A percentile compares a stretch with the other conserved stretches of the same genome.
Evolutionary conservation across 2,797 vertebrate species (phyloP).

Genomic region (Parauchenoglanis punctatus): DNA sequence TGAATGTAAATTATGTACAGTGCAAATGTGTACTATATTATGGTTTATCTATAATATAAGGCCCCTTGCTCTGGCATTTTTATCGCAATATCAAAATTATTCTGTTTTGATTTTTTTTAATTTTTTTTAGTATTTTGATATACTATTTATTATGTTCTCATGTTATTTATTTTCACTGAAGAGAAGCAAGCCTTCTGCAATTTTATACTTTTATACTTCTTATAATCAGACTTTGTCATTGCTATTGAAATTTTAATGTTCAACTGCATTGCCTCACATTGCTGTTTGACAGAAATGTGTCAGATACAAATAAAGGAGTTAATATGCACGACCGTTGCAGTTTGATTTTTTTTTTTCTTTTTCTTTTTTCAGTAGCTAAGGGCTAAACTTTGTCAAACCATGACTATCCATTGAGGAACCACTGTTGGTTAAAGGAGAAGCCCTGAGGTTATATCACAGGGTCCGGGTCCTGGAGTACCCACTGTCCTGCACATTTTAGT

Average conservation of each 20-base stretch:
- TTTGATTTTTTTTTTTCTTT: background rate
- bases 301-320: slow-evolving; percentile 70
- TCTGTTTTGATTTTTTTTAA: slow-evolving; percentile 46
- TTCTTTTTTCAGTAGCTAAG: background rate
- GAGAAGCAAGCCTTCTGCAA: slow-evolving; percentile 75
- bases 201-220: slow-evolving; percentile 81
- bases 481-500: background rate
- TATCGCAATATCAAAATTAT: slow-evolving; percentile 66
- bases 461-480: background rate
- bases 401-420: background rate
- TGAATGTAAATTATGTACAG: slow-evolving; percentile 81
- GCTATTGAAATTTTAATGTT: slow-evolving; percentile 72
- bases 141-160: slow-evolving; percentile 80
- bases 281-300: slow-evolving; percentile 77
- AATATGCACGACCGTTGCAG: background rate
- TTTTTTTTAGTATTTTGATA: slow-evolving; percentile 74
- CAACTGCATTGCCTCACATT: slow-evolving; percentile 65
- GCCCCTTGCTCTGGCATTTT: slow-evolving; percentile 67
- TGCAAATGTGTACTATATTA: slow-evolving; percentile 71
- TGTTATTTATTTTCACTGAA: slow-evolving; percentile 82
- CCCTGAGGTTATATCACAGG: background rate
- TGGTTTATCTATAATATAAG: slow-evolving; percentile 73
- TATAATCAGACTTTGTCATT: slow-evolving; percentile 67
- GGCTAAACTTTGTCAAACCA: background rate
- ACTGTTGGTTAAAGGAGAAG: background rate